These are phyloP conservation scores for Phylloscopus collybita DNA, from an alignment of 2,797 vertebrate species.

Conservation along the genomic window DNA sequence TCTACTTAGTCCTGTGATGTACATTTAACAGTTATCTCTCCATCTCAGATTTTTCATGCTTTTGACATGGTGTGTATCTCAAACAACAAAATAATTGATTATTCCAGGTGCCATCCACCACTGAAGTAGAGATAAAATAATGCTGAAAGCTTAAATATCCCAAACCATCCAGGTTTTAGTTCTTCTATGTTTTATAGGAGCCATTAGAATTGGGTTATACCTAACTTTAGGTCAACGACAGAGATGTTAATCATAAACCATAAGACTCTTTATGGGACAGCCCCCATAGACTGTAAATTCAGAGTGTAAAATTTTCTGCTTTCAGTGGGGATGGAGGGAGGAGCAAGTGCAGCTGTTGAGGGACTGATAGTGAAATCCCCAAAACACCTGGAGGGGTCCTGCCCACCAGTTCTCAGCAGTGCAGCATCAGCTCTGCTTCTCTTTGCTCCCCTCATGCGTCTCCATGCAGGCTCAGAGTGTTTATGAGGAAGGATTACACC, in stretches of 20 bases:
- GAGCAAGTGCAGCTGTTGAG: background rate
- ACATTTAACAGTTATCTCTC: background rate
- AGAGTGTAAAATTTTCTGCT: background rate
- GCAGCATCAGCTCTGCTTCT: slow-evolving; percentile 31
- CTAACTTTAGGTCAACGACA: background rate
- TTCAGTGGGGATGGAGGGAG: background rate
- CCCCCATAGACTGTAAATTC: background rate
- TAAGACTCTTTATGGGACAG: background rate
- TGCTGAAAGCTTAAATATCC: background rate
- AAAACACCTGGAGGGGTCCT: fast-evolving
- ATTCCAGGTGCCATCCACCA: background rate
- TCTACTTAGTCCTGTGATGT: background rate
- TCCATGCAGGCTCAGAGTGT: background rate
- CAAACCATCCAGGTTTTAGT: background rate
- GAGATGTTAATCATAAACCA: background rate
- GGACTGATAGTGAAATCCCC: slow-evolving; percentile 2
- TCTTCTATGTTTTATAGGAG: background rate
- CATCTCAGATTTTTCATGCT: background rate
- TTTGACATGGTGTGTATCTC: background rate
- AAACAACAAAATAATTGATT: background rate
- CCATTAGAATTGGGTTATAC: background rate
- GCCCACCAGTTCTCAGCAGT: background rate
- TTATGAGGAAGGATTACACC: slow-evolving; percentile 43
- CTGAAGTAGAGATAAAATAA: background rate
- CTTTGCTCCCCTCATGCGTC: background rate